Percentiles rank a stretch among this genome's conserved stretches.
phyloP scores from a whole-genome alignment of 2,113 vertebrate genomes.

The Onychostruthus taczanowskii region DNA sequence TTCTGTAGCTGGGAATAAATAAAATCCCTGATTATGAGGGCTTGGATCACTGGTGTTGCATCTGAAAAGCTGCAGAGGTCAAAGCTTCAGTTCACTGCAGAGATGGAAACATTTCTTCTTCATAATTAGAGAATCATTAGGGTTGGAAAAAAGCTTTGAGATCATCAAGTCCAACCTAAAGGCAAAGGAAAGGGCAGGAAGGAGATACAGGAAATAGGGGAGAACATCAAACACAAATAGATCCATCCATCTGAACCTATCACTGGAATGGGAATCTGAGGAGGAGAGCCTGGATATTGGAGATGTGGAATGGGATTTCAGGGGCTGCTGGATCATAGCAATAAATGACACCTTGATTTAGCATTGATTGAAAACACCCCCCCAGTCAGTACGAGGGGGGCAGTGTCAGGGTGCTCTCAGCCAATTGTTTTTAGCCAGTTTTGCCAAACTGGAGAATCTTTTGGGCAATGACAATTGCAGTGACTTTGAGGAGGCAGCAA shows the following conservation, averaged over 20 bases:
- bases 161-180: neutral
- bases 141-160: neutral
- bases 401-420: neutral
- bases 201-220: neutral
- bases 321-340: neutral
- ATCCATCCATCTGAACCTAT: neutral
- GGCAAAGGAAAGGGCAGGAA: neutral
- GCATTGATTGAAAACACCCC: neutral
- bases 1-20: neutral
- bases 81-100: neutral
- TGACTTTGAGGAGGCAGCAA: conserved; percentile 21
- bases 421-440: neutral
- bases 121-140: neutral
- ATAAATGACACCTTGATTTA: neutral
- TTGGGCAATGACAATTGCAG: neutral
- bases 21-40: neutral
- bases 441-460: neutral
- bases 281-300: neutral
- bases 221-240: neutral
- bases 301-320: neutral
- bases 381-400: fast-evolving
- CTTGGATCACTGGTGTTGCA: neutral
- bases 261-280: neutral
- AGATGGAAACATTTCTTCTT: neutral
- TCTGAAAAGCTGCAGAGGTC: neutral